A percentile compares a stretch with the other conserved stretches of the same genome.
Evolutionary conservation across 2,797 vertebrate genomes (phyloP).

Genomic region (Myotis myotis): DNA sequence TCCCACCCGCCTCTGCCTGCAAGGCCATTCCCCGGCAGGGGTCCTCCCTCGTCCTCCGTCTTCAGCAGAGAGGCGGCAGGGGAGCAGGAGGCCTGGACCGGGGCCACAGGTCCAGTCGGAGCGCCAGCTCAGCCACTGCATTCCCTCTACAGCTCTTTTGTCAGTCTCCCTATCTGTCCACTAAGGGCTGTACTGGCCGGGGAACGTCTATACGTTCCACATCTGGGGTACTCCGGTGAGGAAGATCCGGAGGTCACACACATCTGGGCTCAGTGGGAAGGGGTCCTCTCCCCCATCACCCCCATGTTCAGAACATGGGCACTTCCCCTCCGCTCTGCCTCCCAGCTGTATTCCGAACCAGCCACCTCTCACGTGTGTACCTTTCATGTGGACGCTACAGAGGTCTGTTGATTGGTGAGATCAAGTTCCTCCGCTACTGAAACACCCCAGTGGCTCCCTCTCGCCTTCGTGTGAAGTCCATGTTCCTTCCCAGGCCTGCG

Average conservation of each 20-base stretch:
- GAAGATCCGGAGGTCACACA: background rate
- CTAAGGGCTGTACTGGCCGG: background rate
- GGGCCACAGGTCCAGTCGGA: background rate
- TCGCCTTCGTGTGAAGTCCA: background rate
- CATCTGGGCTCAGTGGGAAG: background rate
- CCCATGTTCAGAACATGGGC: background rate
- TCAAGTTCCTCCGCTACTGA: background rate
- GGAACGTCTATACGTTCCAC: background rate
- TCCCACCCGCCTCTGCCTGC: background rate
- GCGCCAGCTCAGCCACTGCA: background rate
- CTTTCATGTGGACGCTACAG: no score
- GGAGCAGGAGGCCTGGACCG: background rate
- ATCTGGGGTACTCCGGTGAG: background rate
- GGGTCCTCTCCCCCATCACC: background rate
- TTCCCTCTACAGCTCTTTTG: background rate
- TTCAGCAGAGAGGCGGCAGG: rapidly evolving
- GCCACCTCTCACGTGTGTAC: rapidly evolving
- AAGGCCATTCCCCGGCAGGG: background rate
- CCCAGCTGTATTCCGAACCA: background rate
- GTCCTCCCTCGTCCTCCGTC: background rate
- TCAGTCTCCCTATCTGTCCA: background rate
- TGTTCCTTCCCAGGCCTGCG: background rate
- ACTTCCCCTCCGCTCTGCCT: background rate
- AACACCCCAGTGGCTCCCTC: background rate
- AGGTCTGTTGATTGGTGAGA: background rate